Base-by-base conservation (phyloP, 2,888 invertebrate species). In the Elegia similella region DNA sequence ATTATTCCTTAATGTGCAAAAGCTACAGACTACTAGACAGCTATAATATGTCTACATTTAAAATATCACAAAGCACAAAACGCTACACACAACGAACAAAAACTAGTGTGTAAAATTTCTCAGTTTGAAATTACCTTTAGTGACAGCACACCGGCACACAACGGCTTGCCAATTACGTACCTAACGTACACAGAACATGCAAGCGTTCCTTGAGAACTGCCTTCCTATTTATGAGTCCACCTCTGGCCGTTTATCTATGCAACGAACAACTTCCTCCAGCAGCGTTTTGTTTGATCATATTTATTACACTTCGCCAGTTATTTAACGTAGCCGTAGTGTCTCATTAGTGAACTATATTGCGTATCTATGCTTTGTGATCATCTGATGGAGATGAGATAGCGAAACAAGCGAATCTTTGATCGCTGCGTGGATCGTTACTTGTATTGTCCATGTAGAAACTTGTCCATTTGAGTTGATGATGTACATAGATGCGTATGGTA, bases 241-340 rank as follows among this genome's bases (percentile, higher is more conserved):
- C 63, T 67, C 63, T 60, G 67, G 71, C 72, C 76, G 79, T 86
- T 82, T 84, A 84, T 87, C 86, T 84, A 82, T 84, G 77, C 86
- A 83, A 86, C 73, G 72, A 84, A 87, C 78, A 79, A 79, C 87
- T 86, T 88, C 88, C 88, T 82, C 75, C 63, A 75, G 75, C 76
- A 77, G 78, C 78, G 81, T 86, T 88, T 84, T 81, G 84, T 83
- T 84, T 78, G 78, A 84, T 85, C 82, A 86, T 84, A 85, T 88
- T 88, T 88, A 87, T 86, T 78, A 76, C 76, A 70, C 69, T 70
- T 72, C 72, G 71, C 72, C 71, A 65, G 73, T 87, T 84, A 86
- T 72, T 86, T 82, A 79, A 70, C 73, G 62, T 67, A 67, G 76
- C 65, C 66, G 73, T 72, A 72, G 69, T 71, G 78, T 82, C 86